Evolutionary conservation across 2,888 invertebrate genomes (phyloP).

Genomic region (Antheraea assamensis): DNA sequence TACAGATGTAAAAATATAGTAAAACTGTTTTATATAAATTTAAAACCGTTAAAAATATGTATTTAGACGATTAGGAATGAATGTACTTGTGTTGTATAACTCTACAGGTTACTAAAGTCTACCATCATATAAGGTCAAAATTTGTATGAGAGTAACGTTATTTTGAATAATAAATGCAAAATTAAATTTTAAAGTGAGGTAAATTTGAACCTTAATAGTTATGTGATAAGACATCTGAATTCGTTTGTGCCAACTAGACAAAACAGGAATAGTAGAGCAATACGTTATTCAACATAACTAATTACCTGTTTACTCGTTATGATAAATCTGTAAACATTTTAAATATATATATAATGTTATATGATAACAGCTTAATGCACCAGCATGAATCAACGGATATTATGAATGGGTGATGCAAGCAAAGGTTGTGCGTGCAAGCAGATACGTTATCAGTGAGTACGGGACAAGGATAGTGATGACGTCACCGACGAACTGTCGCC

Average conservation of each 20-base stretch:
- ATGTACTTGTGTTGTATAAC: neutral
- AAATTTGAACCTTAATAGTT: neutral
- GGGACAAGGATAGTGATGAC: constrained; percentile 46
- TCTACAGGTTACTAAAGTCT: neutral
- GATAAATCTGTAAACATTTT: neutral
- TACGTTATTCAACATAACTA: neutral
- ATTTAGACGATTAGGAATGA: neutral
- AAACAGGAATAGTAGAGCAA: neutral
- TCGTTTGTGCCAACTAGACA: too few species aligned
- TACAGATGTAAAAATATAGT: neutral
- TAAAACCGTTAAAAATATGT: neutral
- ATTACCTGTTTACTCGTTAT: neutral
- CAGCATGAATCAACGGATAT: constrained; percentile 17
- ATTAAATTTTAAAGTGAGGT: too few species aligned
- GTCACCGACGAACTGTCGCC: constrained; percentile 53
- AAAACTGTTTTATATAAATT: neutral
- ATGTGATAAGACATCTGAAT: too few species aligned
- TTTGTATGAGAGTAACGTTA: too few species aligned
- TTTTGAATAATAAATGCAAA: too few species aligned
- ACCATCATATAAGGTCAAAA: too few species aligned
- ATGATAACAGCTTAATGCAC: constrained; percentile 7
- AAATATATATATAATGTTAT: neutral
- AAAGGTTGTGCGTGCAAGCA: constrained; percentile 21
- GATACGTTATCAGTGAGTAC: constrained; percentile 34
- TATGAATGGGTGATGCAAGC: constrained; percentile 29